Conservation (phyloP, 1,140 invertebrate genomes). For the Lepidurus arcticus region DNA sequence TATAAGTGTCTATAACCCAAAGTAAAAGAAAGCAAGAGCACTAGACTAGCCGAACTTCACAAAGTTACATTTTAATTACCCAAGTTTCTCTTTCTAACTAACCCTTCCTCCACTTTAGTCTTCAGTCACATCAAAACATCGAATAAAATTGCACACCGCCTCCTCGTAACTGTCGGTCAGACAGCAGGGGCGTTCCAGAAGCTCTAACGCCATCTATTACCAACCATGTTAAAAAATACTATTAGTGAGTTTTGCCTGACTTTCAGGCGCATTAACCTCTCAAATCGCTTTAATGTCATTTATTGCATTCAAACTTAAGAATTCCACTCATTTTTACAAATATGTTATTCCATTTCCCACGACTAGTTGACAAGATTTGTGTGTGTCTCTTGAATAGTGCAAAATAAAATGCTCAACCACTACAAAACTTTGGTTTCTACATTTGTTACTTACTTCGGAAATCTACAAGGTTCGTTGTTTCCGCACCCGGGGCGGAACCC, state of each 20-base stretch:
- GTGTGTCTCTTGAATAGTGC: background rate
- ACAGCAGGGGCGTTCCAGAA: too few relatives aligned
- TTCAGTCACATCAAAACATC: too few relatives aligned
- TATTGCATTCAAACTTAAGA: slow-evolving; percentile 7
- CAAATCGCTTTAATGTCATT: background rate
- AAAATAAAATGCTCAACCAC: slow-evolving; percentile 6
- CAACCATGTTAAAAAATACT: background rate
- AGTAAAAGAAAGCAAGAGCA: background rate
- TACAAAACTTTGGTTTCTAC: background rate
- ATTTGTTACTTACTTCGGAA: background rate
- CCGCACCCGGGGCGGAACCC: background rate
- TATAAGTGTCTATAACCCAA: background rate
- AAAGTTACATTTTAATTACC: too few relatives aligned
- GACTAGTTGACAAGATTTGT: background rate
- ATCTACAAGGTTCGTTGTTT: slow-evolving; percentile 6
- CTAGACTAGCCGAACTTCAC: background rate
- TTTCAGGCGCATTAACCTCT: background rate
- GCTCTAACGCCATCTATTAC: too few relatives aligned
- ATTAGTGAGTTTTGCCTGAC: background rate
- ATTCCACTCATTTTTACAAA: background rate
- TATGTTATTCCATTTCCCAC: slow-evolving; percentile 1
- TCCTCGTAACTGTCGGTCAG: too few relatives aligned
- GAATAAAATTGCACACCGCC: too few relatives aligned
- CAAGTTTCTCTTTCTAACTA: too few relatives aligned
- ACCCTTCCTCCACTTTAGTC: too few relatives aligned